Evolutionary conservation across 2,113 vertebrate genomes (phyloP).

Genomic region (Carassius auratus): DNA sequence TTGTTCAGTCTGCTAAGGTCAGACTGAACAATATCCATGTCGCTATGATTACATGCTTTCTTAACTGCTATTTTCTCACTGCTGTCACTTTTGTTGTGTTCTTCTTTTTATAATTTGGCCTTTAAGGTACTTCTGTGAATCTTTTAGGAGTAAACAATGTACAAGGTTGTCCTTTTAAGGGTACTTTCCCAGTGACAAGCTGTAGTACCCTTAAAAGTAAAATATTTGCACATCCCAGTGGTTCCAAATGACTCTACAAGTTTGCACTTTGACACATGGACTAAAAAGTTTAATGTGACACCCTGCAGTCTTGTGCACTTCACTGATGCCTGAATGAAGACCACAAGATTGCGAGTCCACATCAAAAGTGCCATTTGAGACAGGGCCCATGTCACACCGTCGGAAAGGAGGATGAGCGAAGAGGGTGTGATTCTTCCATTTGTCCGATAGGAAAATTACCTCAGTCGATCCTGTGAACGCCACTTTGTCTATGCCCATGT

Average conservation of each 20-base stretch:
- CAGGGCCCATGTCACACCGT: conserved; percentile 61
- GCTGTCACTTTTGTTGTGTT: too few species aligned
- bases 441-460: conserved; percentile 75
- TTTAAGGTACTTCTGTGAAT: background rate
- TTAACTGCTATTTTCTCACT: too few species aligned
- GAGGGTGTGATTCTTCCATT: conserved; percentile 13
- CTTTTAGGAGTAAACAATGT: background rate
- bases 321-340: background rate
- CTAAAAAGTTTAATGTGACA: background rate
- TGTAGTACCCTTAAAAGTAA: background rate
- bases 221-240: background rate
- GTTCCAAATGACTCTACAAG: background rate
- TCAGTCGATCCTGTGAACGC: conserved; percentile 97
- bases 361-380: background rate
- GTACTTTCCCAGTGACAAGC: background rate
- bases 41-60: background rate
- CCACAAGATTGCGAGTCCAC: background rate
- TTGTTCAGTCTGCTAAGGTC: background rate
- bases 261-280: background rate
- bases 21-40: background rate
- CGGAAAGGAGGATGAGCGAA: conserved; percentile 37
- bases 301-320: background rate
- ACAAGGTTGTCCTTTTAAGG: background rate
- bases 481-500: conserved; percentile 97
- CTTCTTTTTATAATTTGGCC: too few species aligned